Base-by-base conservation (phyloP, 2,888 invertebrate species). In the Metalampra italica region DNA sequence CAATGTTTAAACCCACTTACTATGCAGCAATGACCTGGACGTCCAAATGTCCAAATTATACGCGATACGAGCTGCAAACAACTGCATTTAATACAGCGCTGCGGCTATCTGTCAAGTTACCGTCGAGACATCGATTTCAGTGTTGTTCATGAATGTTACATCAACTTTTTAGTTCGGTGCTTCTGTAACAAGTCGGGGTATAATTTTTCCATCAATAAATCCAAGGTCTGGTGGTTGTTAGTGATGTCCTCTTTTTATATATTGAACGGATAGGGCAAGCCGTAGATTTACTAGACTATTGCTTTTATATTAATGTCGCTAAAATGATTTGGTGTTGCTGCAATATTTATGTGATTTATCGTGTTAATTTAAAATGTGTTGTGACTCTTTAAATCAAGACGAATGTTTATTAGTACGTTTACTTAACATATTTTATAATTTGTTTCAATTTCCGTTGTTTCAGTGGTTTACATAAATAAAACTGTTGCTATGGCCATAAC, bases 181-280 rank as follows among this genome's bases (percentile, higher is more conserved):
- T 68, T 61, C 66, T 66, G 58, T 54, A 66, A 66, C 60, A 44
- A 59, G 55, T 62, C 54, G 45, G 52, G 41, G 82, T 72, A 82
- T 83, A 82, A 82, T 78, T 72, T 72, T 71, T 65, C 66, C 75
- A 84, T 85, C 74, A 78, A 82, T 84, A 79, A 75, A 63, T 51
- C 57, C 71, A 64, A 71, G 70, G 68, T 60, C 64, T 54, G 51
- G 50, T 53, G 49, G 54, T 57, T 53, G 59, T 32, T 32, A 36
- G 63, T 51, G 46, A 29, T 34, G 30, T 32, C 5, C 13, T 36
- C 29, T 34, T 44, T 49, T 37, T 2, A 32, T 22, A 22, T 22
- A 22, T 22, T n/a, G n/a, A n/a, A n/a, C n/a, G n/a, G n/a, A 22
- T 22, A 22, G 5, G 3, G 22, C 22, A 22, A 22, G 22, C 2